phyloP scores from a whole-genome alignment of 2,888 invertebrate genomes.

The Dendrolimus pini region DNA sequence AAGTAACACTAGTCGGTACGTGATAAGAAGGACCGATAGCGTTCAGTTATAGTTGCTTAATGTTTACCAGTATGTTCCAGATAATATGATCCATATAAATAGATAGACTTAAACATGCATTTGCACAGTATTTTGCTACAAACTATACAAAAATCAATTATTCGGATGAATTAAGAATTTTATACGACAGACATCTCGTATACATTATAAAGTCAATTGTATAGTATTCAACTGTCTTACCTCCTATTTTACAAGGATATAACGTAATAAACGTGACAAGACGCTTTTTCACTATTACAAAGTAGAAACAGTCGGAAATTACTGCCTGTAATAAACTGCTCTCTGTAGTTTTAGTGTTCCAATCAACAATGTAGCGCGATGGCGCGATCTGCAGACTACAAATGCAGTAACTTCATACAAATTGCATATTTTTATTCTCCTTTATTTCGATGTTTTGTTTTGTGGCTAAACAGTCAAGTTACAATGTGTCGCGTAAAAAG shows the following conservation, averaged over 20 bases:
- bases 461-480: background rate
- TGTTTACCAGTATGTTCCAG: no score
- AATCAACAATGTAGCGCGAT: background rate
- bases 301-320: background rate
- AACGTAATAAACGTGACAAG: background rate
- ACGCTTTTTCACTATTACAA: background rate
- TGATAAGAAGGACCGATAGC: no score
- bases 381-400: background rate
- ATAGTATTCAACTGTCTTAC: background rate
- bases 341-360: background rate
- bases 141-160: no score
- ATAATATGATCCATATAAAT: no score
- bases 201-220: no score
- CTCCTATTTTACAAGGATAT: background rate
- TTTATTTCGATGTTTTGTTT: background rate
- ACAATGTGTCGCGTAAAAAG: no score
- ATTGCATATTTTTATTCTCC: background rate
- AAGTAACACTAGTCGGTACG: no score
- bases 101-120: no score
- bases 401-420: background rate
- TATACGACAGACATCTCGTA: no score
- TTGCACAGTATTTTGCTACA: no score
- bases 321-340: background rate
- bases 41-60: no score
- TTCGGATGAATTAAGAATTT: no score